phyloP scores from a whole-genome alignment of 2,113 vertebrate species.

The Notarius quadriscutis region DNA sequence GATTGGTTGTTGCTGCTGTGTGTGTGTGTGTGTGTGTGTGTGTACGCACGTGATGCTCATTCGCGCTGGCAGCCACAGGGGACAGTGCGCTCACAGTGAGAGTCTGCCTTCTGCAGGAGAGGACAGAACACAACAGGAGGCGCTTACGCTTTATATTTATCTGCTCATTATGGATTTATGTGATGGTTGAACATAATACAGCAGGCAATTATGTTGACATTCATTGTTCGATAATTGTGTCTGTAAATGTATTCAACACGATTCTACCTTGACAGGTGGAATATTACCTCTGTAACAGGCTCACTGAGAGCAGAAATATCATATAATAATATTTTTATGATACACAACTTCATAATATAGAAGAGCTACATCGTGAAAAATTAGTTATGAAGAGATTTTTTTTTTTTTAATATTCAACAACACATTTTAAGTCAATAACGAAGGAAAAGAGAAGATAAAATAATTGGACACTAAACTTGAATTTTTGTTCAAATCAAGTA shows the following conservation, averaged over 20 bases:
- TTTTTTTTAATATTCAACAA: not conserved
- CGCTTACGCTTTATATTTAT: conserved; percentile 23
- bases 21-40: not conserved
- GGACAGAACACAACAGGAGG: conserved; percentile 43
- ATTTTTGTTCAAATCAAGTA: not conserved
- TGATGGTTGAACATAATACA: conserved; percentile 9
- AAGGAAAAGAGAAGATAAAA: not conserved
- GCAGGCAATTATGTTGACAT: conserved; percentile 9
- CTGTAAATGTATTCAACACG: not conserved
- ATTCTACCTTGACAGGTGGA: not conserved
- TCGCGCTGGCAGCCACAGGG: conserved; percentile 63
- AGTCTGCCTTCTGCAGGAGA: conserved; percentile 29
- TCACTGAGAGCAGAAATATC: not conserved
- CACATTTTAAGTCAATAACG: not conserved
- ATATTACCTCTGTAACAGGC: not conserved
- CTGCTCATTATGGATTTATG: conserved; percentile 18
- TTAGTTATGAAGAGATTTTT: not conserved
- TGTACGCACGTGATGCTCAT: not conserved
- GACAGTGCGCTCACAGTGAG: conserved; percentile 54
- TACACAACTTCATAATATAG: not conserved
- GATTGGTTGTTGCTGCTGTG: conserved; percentile 29
- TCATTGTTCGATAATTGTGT: not conserved
- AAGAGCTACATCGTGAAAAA: not conserved
- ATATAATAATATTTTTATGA: not conserved
- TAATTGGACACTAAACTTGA: not conserved